Conservation (phyloP, 2,113 vertebrate genomes). For the Nibea albiflora region DNA sequence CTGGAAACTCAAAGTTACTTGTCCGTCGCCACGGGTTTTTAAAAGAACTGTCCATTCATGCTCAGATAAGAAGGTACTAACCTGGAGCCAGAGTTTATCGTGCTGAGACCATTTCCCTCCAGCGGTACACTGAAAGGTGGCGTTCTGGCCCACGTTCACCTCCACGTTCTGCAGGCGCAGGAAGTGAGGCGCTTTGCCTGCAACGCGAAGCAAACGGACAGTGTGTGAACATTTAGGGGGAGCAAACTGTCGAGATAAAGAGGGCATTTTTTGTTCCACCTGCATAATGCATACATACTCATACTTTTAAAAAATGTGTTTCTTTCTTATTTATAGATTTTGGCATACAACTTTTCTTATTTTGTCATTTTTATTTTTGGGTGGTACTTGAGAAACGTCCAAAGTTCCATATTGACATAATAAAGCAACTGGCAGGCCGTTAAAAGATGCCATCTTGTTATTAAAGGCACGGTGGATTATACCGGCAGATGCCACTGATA, state of each 20-base stretch:
- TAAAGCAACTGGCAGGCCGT: neutral
- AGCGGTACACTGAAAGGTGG: constrained; percentile 96
- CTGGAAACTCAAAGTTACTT: neutral
- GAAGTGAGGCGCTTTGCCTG: constrained; percentile 99
- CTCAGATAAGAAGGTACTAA: constrained; percentile 27
- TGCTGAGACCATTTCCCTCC: constrained; percentile 98
- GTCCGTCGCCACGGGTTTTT: too few relatives aligned
- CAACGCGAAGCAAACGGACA: constrained; percentile 21
- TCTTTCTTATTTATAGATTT: too few relatives aligned
- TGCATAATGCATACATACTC: too few relatives aligned
- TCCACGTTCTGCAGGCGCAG: constrained; percentile 96
- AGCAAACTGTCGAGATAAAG: neutral
- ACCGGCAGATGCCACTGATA: neutral
- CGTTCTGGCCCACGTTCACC: constrained; percentile 97
- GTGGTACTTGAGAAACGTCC: neutral
- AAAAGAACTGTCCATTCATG: neutral
- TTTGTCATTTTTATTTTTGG: too few relatives aligned
- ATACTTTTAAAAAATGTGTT: too few relatives aligned
- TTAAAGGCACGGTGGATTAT: neutral
- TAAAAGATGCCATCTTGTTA: neutral
- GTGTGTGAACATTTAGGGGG: neutral
- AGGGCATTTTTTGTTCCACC: too few relatives aligned
- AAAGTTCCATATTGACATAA: neutral
- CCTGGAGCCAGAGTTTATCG: constrained; percentile 92
- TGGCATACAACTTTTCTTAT: too few relatives aligned